These are phyloP conservation scores for Gastrophysa polygoni DNA, from an alignment of 2,888 invertebrate genomes.

Conservation along the genomic window DNA sequence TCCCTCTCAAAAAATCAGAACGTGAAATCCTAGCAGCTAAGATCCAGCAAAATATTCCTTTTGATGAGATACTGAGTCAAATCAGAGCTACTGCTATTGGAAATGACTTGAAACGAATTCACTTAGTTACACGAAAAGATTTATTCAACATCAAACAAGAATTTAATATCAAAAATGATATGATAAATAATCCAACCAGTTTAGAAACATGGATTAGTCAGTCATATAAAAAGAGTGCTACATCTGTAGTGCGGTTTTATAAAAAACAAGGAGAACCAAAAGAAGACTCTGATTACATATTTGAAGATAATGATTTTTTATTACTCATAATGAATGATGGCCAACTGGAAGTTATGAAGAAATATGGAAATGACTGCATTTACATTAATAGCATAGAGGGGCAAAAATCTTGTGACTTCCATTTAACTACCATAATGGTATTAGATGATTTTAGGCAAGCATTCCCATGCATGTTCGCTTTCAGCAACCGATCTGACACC, in stretches of 20 bases:
- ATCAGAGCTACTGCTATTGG: conserved; percentile 3
- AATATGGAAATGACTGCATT: conserved; percentile 38
- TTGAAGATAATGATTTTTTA: conserved; percentile 40
- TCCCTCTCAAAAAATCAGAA: conserved; percentile 18
- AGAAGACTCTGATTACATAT: conserved; percentile 7
- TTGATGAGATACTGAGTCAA: conserved; percentile 19
- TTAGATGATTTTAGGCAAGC: conserved; percentile 38
- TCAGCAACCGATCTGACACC: conserved; percentile 35
- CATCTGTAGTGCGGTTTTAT: conserved; percentile 32
- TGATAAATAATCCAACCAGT: conserved; percentile 14
- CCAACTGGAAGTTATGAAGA: conserved; percentile 40
- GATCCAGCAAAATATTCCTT: conserved; percentile 24
- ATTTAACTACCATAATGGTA: conserved; percentile 36
- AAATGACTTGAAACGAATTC: conserved; percentile 12
- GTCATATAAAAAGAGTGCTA: neutral
- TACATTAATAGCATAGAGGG: conserved; percentile 43
- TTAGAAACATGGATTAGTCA: conserved; percentile 9
- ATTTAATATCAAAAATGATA: conserved; percentile 4
- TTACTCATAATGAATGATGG: conserved; percentile 28
- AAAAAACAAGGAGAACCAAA: conserved; percentile 40
- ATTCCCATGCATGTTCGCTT: conserved; percentile 37
- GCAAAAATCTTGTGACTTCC: conserved; percentile 34
- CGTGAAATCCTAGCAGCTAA: conserved; percentile 21
- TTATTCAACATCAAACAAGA: conserved; percentile 20
- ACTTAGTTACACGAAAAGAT: conserved; percentile 23